These are phyloP conservation scores for Ophioninae sp. DNA, from an alignment of 2,888 invertebrate genomes.

Conservation along the genomic window DNA sequence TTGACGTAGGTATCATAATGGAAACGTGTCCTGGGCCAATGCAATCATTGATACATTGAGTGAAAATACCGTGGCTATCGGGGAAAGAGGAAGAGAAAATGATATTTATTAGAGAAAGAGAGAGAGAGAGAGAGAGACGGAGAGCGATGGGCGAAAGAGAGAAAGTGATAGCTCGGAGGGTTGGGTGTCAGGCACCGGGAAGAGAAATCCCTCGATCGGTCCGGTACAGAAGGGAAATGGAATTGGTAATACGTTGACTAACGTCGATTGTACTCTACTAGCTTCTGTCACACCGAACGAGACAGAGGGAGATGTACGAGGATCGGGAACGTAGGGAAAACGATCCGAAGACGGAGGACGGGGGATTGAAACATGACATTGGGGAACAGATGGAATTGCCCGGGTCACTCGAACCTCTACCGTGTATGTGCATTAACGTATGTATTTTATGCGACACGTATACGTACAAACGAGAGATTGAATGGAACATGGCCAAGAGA, in stretches of 20 bases:
- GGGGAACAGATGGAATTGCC: slow-evolving; percentile 61
- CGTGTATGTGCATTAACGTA: slow-evolving; percentile 39
- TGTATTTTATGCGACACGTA: slow-evolving; percentile 40
- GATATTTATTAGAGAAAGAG: slow-evolving; percentile 38
- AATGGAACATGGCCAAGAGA: slow-evolving; percentile 63
- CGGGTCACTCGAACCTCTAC: slow-evolving; percentile 55
- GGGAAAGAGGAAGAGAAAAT: slow-evolving; percentile 12
- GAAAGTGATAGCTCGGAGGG: slow-evolving; percentile 41
- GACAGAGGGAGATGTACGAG: slow-evolving; percentile 49
- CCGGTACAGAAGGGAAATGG: slow-evolving; percentile 61
- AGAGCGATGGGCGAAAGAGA: slow-evolving; percentile 13
- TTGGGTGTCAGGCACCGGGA: slow-evolving; percentile 13
- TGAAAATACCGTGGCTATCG: slow-evolving; percentile 53
- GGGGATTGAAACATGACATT: slow-evolving; percentile 62
- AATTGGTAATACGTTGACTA: slow-evolving; percentile 66
- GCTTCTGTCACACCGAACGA: slow-evolving; percentile 54
- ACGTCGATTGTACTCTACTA: slow-evolving; percentile 61
- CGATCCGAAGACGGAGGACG: slow-evolving; percentile 38
- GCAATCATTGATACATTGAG: slow-evolving; percentile 67
- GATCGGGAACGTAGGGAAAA: slow-evolving; percentile 47
- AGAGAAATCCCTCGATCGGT: slow-evolving; percentile 54
- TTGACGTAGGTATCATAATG: slow-evolving; percentile 65
- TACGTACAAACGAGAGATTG: slow-evolving; percentile 57
- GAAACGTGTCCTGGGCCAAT: slow-evolving; percentile 63
- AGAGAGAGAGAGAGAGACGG: slow-evolving; percentile 24